These are phyloP conservation scores for Caenorhabditis japonica DNA, from an alignment of 2,888 invertebrate species.

Conservation along the genomic window DNA sequence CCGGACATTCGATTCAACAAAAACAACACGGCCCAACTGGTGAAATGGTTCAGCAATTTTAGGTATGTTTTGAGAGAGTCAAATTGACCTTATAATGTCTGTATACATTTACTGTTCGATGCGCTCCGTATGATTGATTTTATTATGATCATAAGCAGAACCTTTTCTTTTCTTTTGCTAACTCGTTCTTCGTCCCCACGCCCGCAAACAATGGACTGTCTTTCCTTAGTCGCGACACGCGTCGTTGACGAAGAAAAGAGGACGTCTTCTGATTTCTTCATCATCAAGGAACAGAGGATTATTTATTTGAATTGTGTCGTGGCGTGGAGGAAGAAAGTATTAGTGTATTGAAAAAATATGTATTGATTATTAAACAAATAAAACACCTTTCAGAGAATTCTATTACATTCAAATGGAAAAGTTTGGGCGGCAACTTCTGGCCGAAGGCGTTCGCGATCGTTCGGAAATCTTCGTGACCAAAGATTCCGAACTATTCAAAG, in stretches of 20 bases:
- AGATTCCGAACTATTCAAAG: conserved; percentile 96
- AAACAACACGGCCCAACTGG: conserved; percentile 99
- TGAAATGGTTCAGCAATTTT: conserved; percentile 99
- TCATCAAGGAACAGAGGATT: conserved; percentile 14
- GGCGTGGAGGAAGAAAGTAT: neutral
- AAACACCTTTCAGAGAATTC: conserved; percentile 87
- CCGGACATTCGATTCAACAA: conserved; percentile 99
- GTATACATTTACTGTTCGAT: too few relatives aligned
- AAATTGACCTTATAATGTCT: too few relatives aligned
- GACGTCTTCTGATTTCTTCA: conserved; percentile 22
- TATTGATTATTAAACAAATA: neutral
- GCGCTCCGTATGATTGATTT: conserved; percentile 19
- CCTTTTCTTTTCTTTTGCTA: neutral
- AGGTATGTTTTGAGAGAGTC: conserved; percentile 82
- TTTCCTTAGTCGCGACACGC: conserved; percentile 24
- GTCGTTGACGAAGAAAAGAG: conserved; percentile 27
- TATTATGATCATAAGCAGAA: conserved; percentile 22
- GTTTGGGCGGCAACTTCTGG: conserved; percentile 96
- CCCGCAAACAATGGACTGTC: conserved; percentile 22
- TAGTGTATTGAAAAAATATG: too few relatives aligned
- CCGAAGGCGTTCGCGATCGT: conserved; percentile 92
- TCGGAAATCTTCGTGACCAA: conserved; percentile 89
- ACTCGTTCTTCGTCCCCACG: conserved; percentile 27
- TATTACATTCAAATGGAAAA: conserved; percentile 99
- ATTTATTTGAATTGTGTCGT: conserved; percentile 31